Conservation (phyloP, 2,888 invertebrate species). For the Julus scandinavius region DNA sequence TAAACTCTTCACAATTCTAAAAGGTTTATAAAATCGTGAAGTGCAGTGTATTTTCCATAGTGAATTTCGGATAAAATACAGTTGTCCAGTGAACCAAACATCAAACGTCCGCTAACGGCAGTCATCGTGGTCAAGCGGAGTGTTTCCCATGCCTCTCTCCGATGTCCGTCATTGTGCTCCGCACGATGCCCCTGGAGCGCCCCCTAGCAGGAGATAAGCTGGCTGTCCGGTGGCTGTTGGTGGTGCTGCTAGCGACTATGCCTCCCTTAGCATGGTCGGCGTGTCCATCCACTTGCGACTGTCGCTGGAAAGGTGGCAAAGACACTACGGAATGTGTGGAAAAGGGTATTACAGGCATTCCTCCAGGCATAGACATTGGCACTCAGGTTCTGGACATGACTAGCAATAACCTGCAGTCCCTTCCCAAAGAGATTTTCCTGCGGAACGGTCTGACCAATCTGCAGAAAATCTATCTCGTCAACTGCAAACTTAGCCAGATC, state of each 20-base stretch:
- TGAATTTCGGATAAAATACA: neutral
- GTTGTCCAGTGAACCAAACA: neutral
- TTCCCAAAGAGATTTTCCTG: conserved; percentile 82
- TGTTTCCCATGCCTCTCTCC: conserved; percentile 43
- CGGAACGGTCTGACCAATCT: conserved; percentile 80
- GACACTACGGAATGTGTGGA: conserved; percentile 88
- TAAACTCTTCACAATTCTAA: too few relatives aligned
- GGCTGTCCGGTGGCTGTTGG: neutral
- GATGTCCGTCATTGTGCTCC: conserved; percentile 27
- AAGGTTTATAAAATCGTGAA: neutral
- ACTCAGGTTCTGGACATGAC: conserved; percentile 89
- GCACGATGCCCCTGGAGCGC: conserved; percentile 7
- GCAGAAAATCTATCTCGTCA: conserved; percentile 84
- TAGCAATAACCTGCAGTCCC: conserved; percentile 81
- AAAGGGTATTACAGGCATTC: conserved; percentile 79
- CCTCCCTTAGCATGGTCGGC: conserved; percentile 62
- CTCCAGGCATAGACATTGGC: conserved; percentile 81
- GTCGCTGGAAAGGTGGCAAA: conserved; percentile 94
- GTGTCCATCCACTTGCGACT: conserved; percentile 83
- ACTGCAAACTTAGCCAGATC: conserved; percentile 81
- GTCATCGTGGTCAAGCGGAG: neutral
- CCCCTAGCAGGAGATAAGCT: conserved; percentile 8
- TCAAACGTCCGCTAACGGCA: neutral
- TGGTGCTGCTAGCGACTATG: neutral
- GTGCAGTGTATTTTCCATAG: neutral